Percentiles rank a stretch among this genome's conserved stretches.
phyloP scores from a whole-genome alignment of 2,888 invertebrate genomes.

The Coenonympha arcania region DNA sequence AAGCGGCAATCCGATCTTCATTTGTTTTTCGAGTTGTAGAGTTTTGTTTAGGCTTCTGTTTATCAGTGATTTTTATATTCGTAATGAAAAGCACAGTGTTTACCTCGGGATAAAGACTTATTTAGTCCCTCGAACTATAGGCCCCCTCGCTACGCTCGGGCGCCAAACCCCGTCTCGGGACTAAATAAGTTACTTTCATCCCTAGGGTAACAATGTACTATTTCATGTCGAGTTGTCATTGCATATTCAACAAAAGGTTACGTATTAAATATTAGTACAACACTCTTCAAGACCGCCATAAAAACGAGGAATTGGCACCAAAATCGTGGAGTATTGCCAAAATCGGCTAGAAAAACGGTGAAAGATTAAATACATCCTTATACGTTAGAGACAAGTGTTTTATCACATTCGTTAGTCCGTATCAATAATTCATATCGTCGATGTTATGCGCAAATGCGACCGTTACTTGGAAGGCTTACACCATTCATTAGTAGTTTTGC shows the following conservation, averaged over 20 bases:
- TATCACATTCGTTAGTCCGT: constrained; percentile 61
- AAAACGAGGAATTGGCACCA: constrained; percentile 26
- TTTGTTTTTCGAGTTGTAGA: too few species aligned
- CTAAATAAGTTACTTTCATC: too few species aligned
- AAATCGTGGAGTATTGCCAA: constrained; percentile 38
- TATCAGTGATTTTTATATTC: too few species aligned
- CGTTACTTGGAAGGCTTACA: constrained; percentile 71
- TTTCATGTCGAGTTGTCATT: background rate
- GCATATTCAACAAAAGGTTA: background rate
- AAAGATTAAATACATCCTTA: constrained; percentile 52
- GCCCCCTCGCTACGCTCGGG: too few species aligned
- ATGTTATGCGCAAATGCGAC: constrained; percentile 65
- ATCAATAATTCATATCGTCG: constrained; percentile 69
- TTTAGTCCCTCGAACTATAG: too few species aligned
- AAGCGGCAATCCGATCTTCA: too few species aligned
- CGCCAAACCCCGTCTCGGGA: too few species aligned
- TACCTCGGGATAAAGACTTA: too few species aligned
- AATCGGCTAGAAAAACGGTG: constrained; percentile 37
- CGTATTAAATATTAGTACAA: constrained; percentile 19
- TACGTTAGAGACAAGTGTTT: constrained; percentile 63
- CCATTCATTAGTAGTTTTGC: constrained; percentile 69
- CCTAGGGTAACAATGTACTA: too few species aligned
- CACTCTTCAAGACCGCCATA: constrained; percentile 19
- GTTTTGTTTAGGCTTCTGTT: too few species aligned
- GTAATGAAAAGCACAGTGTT: too few species aligned